These are phyloP conservation scores for Nilaparvata lugens DNA, from an alignment of 1,140 invertebrate genomes.

Conservation along the genomic window DNA sequence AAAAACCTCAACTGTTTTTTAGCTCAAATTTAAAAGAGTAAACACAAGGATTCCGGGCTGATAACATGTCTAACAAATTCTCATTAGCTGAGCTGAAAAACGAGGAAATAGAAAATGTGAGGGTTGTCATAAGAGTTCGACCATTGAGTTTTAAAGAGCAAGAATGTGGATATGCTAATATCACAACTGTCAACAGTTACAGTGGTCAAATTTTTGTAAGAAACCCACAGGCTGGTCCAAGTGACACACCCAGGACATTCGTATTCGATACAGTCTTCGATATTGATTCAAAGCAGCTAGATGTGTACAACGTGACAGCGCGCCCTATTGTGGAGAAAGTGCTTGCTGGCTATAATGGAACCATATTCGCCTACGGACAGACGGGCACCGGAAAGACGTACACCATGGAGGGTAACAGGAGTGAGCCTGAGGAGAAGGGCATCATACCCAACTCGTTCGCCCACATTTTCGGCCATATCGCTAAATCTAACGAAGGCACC, in stretches of 20 bases:
- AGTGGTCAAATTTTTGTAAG: constrained; percentile 56
- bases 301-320: constrained; percentile 95
- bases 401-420: constrained; percentile 86
- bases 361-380: constrained; percentile 95
- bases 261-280: constrained; percentile 93
- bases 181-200: constrained; percentile 53
- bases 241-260: constrained; percentile 64
- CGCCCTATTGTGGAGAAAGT: constrained; percentile 90
- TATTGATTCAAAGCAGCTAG: constrained; percentile 75
- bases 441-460: constrained; percentile 76
- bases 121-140: constrained; percentile 79
- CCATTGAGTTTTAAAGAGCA: constrained; percentile 78
- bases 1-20: no score
- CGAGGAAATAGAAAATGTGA: constrained; percentile 30
- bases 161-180: constrained; percentile 53
- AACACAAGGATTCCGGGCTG: no score
- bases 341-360: constrained; percentile 91
- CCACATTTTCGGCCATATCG: constrained; percentile 66
- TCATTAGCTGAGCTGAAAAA: background rate
- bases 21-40: no score
- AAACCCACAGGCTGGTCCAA: constrained; percentile 45
- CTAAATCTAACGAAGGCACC: constrained; percentile 58
- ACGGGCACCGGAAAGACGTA: constrained; percentile 94
- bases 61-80: no score
- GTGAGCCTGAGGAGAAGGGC: constrained; percentile 73